These are phyloP conservation scores for Heteractis magnifica DNA, from an alignment of 92 coral and sea anemone species.

Conservation along the genomic window DNA sequence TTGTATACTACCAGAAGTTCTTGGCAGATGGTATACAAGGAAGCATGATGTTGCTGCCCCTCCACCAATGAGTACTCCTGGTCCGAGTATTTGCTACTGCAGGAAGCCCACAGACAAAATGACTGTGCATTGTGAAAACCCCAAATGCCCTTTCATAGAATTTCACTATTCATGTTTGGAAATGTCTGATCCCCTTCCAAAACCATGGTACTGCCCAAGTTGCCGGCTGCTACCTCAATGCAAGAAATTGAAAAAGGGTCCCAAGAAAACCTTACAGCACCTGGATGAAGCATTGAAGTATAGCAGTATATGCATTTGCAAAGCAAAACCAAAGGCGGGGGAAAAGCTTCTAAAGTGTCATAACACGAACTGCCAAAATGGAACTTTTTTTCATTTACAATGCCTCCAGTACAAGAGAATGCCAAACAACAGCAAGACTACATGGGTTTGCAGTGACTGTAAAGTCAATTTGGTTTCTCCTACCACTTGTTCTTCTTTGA, in stretches of 20 bases:
- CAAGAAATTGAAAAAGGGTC: conserved; percentile 24
- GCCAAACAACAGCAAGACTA: conserved; percentile 56
- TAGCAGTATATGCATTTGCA: conserved; percentile 35
- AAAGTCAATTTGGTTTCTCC: conserved; percentile 27
- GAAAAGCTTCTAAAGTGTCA: conserved; percentile 50
- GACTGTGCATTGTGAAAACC: conserved; percentile 18
- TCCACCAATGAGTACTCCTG: background rate
- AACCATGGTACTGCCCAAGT: conserved; percentile 37
- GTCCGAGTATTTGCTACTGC: conserved; percentile 35
- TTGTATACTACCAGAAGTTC: conserved; percentile 14
- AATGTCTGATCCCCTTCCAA: conserved; percentile 31
- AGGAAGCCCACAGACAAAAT: conserved; percentile 15
- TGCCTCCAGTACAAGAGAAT: conserved; percentile 46
- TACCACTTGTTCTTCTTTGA: conserved; percentile 32
- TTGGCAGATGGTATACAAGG: conserved; percentile 66
- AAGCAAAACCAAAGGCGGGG: conserved; percentile 36
- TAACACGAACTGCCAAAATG: conserved; percentile 28
- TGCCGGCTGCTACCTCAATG: conserved; percentile 45
- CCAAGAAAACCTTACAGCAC: conserved; percentile 15
- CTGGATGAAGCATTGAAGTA: conserved; percentile 36
- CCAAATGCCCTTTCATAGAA: conserved; percentile 13
- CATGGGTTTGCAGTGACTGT: conserved; percentile 32
- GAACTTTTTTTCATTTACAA: conserved; percentile 10
- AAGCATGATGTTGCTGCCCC: conserved; percentile 34
- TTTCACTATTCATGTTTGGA: conserved; percentile 39